Conservation (phyloP, 2,888 invertebrate genomes). For the Trilocha varians region DNA sequence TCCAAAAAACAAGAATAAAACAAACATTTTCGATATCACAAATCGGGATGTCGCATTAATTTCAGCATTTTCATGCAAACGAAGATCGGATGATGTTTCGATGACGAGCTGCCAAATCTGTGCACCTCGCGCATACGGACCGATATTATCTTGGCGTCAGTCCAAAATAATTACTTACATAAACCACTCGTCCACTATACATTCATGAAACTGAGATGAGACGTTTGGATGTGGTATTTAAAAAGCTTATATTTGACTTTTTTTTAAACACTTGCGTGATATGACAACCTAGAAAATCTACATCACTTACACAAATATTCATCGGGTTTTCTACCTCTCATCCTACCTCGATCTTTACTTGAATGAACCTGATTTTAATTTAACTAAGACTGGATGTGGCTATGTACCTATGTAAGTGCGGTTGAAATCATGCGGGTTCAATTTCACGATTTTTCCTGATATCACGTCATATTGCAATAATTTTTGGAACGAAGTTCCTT, state of each 20-base stretch:
- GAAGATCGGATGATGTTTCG: not conserved
- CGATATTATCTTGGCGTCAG: slow-evolving; percentile 55
- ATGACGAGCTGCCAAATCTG: slow-evolving; percentile 41
- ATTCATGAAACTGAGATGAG: not conserved
- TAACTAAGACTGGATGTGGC: too few relatives aligned
- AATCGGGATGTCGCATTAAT: not conserved
- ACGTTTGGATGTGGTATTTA: slow-evolving; percentile 24
- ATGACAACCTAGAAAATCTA: too few relatives aligned
- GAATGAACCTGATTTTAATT: too few relatives aligned
- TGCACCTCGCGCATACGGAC: slow-evolving; percentile 38
- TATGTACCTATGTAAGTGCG: too few relatives aligned
- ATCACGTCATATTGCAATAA: too few relatives aligned
- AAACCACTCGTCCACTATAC: slow-evolving; percentile 37
- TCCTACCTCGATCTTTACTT: too few relatives aligned
- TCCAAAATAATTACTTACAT: slow-evolving; percentile 69
- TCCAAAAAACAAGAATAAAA: too few relatives aligned
- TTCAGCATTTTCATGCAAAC: not conserved
- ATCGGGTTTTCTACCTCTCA: too few relatives aligned
- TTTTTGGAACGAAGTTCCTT: too few relatives aligned
- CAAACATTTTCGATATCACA: not conserved
- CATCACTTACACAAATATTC: not conserved
- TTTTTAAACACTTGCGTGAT: too few relatives aligned
- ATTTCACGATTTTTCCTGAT: too few relatives aligned
- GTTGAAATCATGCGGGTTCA: too few relatives aligned
- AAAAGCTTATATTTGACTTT: not conserved